Evolutionary conservation across 2,888 invertebrate genomes (phyloP).

Genomic region (Nephrotoma appendiculata): DNA sequence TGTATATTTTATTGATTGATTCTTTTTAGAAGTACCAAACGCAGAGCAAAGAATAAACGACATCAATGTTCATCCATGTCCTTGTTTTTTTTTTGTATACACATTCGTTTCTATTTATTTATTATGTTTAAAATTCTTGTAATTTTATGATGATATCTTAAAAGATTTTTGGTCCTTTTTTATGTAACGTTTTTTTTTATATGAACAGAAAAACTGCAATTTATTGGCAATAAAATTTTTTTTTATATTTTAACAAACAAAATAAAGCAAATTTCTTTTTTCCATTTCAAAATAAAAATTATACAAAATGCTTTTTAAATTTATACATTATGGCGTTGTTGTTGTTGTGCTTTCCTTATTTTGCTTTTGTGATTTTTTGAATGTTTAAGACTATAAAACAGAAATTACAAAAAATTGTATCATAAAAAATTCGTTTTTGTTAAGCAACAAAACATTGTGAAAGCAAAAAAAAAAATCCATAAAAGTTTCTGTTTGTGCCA

Average conservation of each 20-base stretch:
- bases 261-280: background rate
- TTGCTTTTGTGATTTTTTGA: background rate
- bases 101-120: background rate
- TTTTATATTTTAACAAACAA: background rate
- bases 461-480: background rate
- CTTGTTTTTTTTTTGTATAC: background rate
- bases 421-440: background rate
- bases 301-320: background rate
- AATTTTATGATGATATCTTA: conserved; percentile 3
- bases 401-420: background rate
- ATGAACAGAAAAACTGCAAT: background rate
- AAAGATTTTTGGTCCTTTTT: conserved; percentile 1
- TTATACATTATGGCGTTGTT: background rate
- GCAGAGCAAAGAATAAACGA: background rate
- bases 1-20: conserved; percentile 2
- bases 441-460: background rate
- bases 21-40: background rate
- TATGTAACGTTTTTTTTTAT: background rate
- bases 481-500: background rate
- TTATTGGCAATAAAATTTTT: conserved; percentile 1
- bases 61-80: background rate
- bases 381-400: background rate
- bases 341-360: background rate
- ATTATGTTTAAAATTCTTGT: background rate
- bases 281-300: background rate